Base-by-base conservation (phyloP, 2,797 vertebrate genomes). In the Labeo calbasu region DNA sequence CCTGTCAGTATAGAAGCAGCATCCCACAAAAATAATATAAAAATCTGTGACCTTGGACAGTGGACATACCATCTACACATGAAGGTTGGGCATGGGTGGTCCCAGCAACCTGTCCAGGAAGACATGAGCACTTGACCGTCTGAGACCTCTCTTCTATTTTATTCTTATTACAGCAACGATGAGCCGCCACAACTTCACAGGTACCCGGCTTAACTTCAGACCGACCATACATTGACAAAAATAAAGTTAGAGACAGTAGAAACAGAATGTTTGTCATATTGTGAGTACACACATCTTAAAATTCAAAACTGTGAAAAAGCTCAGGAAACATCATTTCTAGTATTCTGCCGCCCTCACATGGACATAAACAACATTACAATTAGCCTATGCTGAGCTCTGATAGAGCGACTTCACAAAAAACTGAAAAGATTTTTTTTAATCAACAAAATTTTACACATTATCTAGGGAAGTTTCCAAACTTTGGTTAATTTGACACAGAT, bases 111-210 rank as follows among this genome's bases (percentile, higher is more conserved):
- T 99, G 97, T 23, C 98, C 98, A 0, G 96, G 96, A 91, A 98
- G 96, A 91, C 98, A 99, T 55, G 98, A 99, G 71, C 98, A 99
- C 93, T 98, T 99, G 88, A 99, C 97, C 0, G 97, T 99, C 84
- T 99, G 97, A 0, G 97, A 99, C 19, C 96, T 94, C 87, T 99
- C 97, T 89, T 99, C 97, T 72, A 99, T 97, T 63, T 96, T 96
- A 93, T 98, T 98, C 94, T 95, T 99, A 88, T 99, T 99, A 94
- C 97, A 99, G 93, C 98, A 99, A 1, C 97, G 96, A 90, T 97
- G 97, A 82, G 97, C 94, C 0, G 96, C 96, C 3, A 99, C 96
- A 48, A 99, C 97, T 88, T 99, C 97, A 61, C 98, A 99, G 0
- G 96, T 98, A 40, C 97, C 98, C 46, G 97, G 96, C 90, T 95